Base-by-base conservation (phyloP, 2,888 invertebrate genomes). In the Mimumesa dahlbomi region DNA sequence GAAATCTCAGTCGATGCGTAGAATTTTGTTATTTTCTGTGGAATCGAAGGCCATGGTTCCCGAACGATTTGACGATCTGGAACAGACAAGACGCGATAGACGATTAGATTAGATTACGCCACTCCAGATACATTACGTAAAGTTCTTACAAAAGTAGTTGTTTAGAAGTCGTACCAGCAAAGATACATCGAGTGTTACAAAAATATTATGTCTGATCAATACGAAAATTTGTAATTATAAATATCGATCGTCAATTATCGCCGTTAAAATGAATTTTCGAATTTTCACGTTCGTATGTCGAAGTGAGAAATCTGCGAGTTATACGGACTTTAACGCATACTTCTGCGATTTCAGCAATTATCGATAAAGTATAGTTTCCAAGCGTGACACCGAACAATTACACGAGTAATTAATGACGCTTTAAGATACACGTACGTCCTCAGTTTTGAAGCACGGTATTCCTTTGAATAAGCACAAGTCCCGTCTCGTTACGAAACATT, bases 91-190 rank as follows among this genome's bases (percentile, higher is more conserved):
- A 65, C 46, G 42, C 40, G 16, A 59, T 42, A 29, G 14, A 16
- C 42, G 67, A 80, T 79, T 73, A 73, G 65, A 76, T 76, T 69
- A 69, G 63, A 72, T 67, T 66, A 56, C 18, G 2, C 56, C 11
- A 40, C 50, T 50, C 21, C 14, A 18, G 14, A 4, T 36, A 13
- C 18, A 40, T 56, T 58, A 25, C 62, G 57, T 48, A 70, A 40
- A 58, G 1, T 19, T 2, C 7, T 29, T 16, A 40, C 1, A 1
- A 31, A 13, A 34, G 9, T 22, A 6, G 2, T 59, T 19, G 49
- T 38, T 18, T 14, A 9, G 29, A 13, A 18, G 48, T 21, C 29
- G 7, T 21, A 53, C 11, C 18, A 6, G 14, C 34, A 13, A 25
- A 25, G 14, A 9, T 6, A 9, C n/a, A n/a, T n/a, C n/a, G n/a